These are phyloP conservation scores for Myotis davidii DNA, from an alignment of 2,113 vertebrate genomes.

Conservation along the genomic window DNA sequence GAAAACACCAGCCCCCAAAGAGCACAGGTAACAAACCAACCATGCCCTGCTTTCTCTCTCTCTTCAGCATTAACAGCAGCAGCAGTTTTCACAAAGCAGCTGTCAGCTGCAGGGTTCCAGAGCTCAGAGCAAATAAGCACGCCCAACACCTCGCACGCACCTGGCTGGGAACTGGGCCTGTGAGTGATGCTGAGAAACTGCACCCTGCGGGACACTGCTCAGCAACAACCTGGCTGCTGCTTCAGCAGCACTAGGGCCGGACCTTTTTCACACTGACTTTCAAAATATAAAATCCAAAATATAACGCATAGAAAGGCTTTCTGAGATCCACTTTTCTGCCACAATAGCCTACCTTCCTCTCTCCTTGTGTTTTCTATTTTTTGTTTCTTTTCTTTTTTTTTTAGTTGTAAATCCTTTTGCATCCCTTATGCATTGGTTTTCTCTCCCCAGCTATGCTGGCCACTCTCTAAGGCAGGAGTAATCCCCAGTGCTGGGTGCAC, in stretches of 20 bases:
- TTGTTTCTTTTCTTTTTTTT: background rate
- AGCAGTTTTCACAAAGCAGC: background rate
- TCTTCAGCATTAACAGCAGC: background rate
- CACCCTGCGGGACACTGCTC: background rate
- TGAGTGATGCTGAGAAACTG: accelerated
- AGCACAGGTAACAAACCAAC: background rate
- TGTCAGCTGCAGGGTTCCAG: background rate
- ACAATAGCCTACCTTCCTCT: background rate
- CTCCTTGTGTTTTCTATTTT: background rate
- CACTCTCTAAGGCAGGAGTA: background rate
- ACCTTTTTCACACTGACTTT: background rate
- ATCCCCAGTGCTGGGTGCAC: background rate
- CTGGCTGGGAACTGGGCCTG: background rate
- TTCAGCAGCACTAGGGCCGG: background rate
- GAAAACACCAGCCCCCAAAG: background rate
- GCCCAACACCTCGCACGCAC: background rate
- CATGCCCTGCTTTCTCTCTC: background rate
- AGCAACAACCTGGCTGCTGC: background rate
- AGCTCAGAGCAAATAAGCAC: background rate
- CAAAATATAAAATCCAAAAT: background rate
- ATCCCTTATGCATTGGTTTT: background rate
- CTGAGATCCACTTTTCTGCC: background rate
- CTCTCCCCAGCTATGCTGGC: background rate
- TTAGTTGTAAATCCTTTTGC: background rate
- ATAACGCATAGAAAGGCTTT: background rate